phyloP scores from a whole-genome alignment of 1,140 invertebrate species.

The Anoplolepis gracilipes region DNA sequence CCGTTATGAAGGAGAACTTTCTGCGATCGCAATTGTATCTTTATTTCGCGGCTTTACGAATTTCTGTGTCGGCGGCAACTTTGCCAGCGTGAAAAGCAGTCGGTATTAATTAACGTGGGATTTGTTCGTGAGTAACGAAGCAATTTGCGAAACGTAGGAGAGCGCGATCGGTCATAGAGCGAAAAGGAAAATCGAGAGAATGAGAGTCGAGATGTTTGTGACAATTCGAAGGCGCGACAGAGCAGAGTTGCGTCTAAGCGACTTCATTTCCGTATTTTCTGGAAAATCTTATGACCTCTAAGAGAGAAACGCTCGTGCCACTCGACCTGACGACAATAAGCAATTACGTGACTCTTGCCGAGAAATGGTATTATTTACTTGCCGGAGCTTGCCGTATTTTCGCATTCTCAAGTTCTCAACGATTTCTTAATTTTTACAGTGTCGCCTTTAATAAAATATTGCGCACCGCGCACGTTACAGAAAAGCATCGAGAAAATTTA shows the following conservation, averaged over 20 bases:
- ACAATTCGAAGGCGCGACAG: background rate
- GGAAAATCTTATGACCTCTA: constrained; percentile 68
- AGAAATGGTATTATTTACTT: constrained; percentile 58
- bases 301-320: constrained; percentile 44
- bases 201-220: constrained; percentile 57
- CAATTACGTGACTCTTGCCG: constrained; percentile 64
- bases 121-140: constrained; percentile 69
- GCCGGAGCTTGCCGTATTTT: constrained; percentile 34
- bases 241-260: constrained; percentile 39
- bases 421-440: constrained; percentile 55
- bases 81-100: constrained; percentile 23
- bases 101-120: constrained; percentile 68
- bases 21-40: background rate
- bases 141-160: constrained; percentile 66
- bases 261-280: constrained; percentile 66
- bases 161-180: constrained; percentile 47
- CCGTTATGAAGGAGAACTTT: background rate
- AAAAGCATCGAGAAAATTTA: background rate
- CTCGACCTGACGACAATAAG: constrained; percentile 62
- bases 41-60: constrained; percentile 34
- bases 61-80: background rate
- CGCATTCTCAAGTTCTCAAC: constrained; percentile 17
- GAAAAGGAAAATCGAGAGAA: constrained; percentile 51
- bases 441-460: background rate
- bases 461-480: background rate